phyloP scores from a whole-genome alignment of 2,113 vertebrate species.

The Austrofundulus limnaeus region DNA sequence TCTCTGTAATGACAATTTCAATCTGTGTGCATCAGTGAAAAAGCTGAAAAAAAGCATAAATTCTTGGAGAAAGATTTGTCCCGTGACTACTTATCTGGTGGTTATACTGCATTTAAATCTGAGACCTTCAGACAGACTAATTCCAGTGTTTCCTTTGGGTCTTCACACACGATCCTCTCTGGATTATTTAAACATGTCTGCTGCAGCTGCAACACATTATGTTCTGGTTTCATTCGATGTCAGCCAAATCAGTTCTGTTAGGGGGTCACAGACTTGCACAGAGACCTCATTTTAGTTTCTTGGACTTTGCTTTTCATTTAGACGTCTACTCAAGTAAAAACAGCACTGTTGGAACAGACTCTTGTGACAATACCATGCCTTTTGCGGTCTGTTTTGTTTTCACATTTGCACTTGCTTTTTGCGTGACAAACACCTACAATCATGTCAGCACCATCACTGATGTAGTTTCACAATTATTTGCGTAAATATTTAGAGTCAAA shows the following conservation, averaged over 20 bases:
- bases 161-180: conserved; percentile 29
- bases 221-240: conserved; percentile 10
- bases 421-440: too few relatives aligned
- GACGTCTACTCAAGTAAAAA: conserved; percentile 4
- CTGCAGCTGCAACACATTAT: conserved; percentile 48
- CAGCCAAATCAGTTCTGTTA: conserved; percentile 1
- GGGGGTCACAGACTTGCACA: conserved; percentile 20
- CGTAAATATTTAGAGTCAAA: conserved; percentile 27
- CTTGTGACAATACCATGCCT: conserved; percentile 44
- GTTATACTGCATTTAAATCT: conserved; percentile 19
- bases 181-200: conserved; percentile 24
- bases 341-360: conserved; percentile 24
- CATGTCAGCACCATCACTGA: background rate
- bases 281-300: conserved; percentile 33
- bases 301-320: conserved; percentile 31
- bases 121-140: conserved; percentile 30
- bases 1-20: conserved; percentile 22
- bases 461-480: conserved; percentile 2
- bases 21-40: conserved; percentile 14
- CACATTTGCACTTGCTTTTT: conserved; percentile 21
- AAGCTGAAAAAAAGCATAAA: conserved; percentile 8
- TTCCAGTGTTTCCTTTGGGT: conserved; percentile 48
- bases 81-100: conserved; percentile 43
- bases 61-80: conserved; percentile 7
- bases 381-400: conserved; percentile 38